Evolutionary conservation across 2,888 invertebrate genomes (phyloP), one percentile per base, ranked within the genome.

Genomic region (Lithophane socia): DNA sequence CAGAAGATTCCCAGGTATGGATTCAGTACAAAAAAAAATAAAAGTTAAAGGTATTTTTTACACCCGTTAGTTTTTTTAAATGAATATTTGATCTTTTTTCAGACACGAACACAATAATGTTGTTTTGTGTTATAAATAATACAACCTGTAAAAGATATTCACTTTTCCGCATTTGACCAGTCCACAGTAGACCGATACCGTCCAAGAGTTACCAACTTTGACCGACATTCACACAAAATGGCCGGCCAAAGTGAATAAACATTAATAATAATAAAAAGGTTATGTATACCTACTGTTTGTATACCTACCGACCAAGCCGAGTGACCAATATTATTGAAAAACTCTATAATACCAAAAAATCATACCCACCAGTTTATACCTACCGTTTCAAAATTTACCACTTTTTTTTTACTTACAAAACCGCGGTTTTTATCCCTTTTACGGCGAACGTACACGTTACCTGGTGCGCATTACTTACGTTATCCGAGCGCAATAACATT

Each of bases 391-490:
- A 78, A 88, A 73, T 78, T 79, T 65, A 87, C 82, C 87, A 80
- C 42, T 73, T 75, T 77, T 79, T 73, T 73, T 73, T 88, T 88
- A 89, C 90, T 91, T 90, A 91, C 87, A 82, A 86, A 83, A 86
- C 79, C 89, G 89, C 77, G 80, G 82, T 75, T 79, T 56, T 60
- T 77, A 64, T 83, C 84, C 80, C 79, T 86, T 69, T 58, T 75
- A 86, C 81, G 80, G 79, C 77, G 86, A 80, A 76, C 75, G 81
- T 73, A 82, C 86, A 88, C 81, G 79, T 94, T 94, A 95, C 94
- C 95, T 95, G 94, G 93, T 91, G 94, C 94, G 94, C 94, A 47
- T 86, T 93, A 94, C 94, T 93, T 94, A 94, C 93, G 85, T 90
- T 80, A 75, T 91, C 91, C 92, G 88, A 79, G 92, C 93, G 93